Evolutionary conservation across 2,113 vertebrate species (phyloP), one percentile per base, ranked within the genome.

Genomic region (Forbesichthys agassizii): DNA sequence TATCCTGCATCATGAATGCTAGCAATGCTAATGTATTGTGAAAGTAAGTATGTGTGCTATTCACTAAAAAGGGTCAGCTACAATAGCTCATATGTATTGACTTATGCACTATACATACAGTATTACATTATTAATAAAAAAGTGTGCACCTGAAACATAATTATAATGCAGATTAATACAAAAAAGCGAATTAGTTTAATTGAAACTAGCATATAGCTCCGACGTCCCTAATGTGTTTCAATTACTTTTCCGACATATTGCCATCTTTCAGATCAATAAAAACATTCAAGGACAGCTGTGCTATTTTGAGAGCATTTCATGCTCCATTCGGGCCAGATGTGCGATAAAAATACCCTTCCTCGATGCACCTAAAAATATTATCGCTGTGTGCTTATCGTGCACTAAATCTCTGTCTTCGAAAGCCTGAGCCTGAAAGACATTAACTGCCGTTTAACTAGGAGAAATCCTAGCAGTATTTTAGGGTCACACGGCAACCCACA

Each of bases 281-380:
- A 4, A 42, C 36, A 42, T 42, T 8, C 65, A 69, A 49, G 57
- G 60, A 83, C 75, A 64, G 70, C 75, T 64, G 79, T 75, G 78
- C 76, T 86, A 89, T 87, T 90, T 85, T 84, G 47, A 85, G 73
- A 80, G 18, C 58, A 83, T 85, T 84, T 86, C 83, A 86, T 75
- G 84, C 87, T 87, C 73, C 72, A 81, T 80, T 89, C 74, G 69
- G 74, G 56, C 82, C 86, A 88, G 84, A 85, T 88, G 84, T 86
- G 83, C 79, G 81, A 78, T 81, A 84, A 82, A 85, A 88, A 75
- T 71, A 46, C 14, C 7, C 11, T 64, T 83, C 55, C 64, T 70
- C 62, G n/a, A 78, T 66, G 55, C 66, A 74, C 59, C 55, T 69
- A 73, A 74, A 83, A 85, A 74, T 79, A 78, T 74, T 11, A 66